Conservation (phyloP, 2,888 invertebrate species). For the Melanchra persicariae region DNA sequence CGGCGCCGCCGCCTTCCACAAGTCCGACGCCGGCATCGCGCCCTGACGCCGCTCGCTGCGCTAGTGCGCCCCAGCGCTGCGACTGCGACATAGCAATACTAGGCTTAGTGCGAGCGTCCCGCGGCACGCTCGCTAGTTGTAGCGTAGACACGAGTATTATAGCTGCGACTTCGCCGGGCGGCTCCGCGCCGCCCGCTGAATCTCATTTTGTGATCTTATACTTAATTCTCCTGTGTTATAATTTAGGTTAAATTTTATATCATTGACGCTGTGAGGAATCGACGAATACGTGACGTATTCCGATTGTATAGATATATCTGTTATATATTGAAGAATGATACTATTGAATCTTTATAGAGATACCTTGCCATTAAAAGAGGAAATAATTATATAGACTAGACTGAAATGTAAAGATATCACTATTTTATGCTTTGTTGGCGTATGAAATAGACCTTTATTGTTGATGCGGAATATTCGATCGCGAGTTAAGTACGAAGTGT, state of each 20-base stretch:
- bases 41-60: slow-evolving; percentile 94
- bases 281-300: slow-evolving; percentile 88
- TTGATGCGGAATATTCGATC: slow-evolving; percentile 84
- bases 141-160: slow-evolving; percentile 89
- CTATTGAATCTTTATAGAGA: slow-evolving; percentile 90
- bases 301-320: slow-evolving; percentile 89
- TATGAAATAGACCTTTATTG: slow-evolving; percentile 87
- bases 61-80: slow-evolving; percentile 84
- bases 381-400: slow-evolving; percentile 91
- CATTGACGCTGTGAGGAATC: slow-evolving; percentile 90
- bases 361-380: slow-evolving; percentile 89
- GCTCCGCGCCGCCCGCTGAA: slow-evolving; percentile 85
- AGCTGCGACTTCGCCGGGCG: slow-evolving; percentile 89
- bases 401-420: slow-evolving; percentile 91
- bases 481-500: slow-evolving; percentile 79
- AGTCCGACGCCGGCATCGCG: slow-evolving; percentile 95
- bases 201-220: slow-evolving; percentile 91
- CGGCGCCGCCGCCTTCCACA: slow-evolving; percentile 92
- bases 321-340: slow-evolving; percentile 89
- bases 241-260: slow-evolving; percentile 91
- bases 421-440: slow-evolving; percentile 91
- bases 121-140: slow-evolving; percentile 85
- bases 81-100: slow-evolving; percentile 86
- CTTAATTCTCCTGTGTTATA: slow-evolving; percentile 91
- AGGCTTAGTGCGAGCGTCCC: slow-evolving; percentile 88